Evolutionary conservation across 2,113 vertebrate species (phyloP), one percentile per base, ranked within the genome.

Genomic region (Rafetus swinhoei): DNA sequence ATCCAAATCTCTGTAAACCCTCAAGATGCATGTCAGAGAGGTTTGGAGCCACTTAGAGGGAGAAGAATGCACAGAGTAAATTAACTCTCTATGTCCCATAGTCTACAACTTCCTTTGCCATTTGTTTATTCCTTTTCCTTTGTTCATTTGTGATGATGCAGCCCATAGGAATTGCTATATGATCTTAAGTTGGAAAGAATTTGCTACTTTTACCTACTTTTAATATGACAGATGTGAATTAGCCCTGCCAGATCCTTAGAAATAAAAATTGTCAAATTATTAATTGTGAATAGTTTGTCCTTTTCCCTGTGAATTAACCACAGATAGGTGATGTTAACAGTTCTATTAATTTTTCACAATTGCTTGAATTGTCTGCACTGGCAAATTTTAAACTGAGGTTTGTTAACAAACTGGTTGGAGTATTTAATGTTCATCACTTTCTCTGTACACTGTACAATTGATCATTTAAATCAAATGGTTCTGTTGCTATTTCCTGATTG

Each of bases 261-360:
- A 6, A 0, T 53, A 91, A 90, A 93, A 88, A 59, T 11, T 54
- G 27, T 45, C 90, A 59, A 79, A 65, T 83, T 86, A 35, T 45
- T 69, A 91, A 91, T 85, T 39, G n/a, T 18, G 76, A 93, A 52
- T 54, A 84, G 89, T 95, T 94, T 86, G 32, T 52, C 85, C 86
- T 86, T 84, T 74, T 95, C 86, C 86, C 89, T 84, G 89, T 80
- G 84, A 79, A 82, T 45, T 12, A 87, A 85, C 93, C 94, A 95
- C 56, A 95, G 25, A 29, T 92, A 69, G 69, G 24, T 39, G 74
- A 88, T 90, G 87, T 87, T 95, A 86, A 91, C 92, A 96, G 86
- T 86, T 95, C 87, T 93, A 81, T 69, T 93, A 39, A 76, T 77
- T 86, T 88, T 85, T 79, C 57, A 88, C 69, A 79, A 88, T 88